Percentiles rank a stretch among this genome's conserved stretches.
Conservation (phyloP, 2,797 vertebrate species). For the Semaprochilodus insignis region DNA sequence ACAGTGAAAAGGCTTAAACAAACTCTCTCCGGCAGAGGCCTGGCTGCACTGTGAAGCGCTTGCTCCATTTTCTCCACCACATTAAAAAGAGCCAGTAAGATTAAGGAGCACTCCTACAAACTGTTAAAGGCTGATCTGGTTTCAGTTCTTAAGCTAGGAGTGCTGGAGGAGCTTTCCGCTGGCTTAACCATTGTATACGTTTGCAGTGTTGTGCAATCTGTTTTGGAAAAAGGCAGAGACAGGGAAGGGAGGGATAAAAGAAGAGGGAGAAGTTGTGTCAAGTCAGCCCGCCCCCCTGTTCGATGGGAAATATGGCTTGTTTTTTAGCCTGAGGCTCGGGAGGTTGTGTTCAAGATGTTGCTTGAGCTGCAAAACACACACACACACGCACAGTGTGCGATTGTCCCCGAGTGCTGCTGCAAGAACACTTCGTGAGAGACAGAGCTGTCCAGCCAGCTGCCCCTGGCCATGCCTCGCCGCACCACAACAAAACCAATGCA, state of each 20-base stretch:
- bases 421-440: neutral
- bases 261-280: constrained; percentile 20
- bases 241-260: neutral
- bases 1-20: neutral
- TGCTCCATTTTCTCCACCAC: neutral
- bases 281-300: constrained; percentile 23
- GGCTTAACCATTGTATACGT: constrained; percentile 54
- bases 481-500: constrained; percentile 67
- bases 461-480: constrained; percentile 66
- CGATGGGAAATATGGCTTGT: constrained; percentile 54
- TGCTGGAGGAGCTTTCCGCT: constrained; percentile 39
- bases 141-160: constrained; percentile 39
- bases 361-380: neutral
- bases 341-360: constrained; percentile 51
- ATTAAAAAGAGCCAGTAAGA: neutral
- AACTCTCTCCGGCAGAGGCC: neutral
- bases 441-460: constrained; percentile 46
- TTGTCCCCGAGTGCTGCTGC: neutral
- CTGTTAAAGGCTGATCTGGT: constrained; percentile 32
- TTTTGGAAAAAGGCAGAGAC: constrained; percentile 39
- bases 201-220: constrained; percentile 65
- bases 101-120: neutral
- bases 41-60: no score
- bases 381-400: constrained; percentile 41
- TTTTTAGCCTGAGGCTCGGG: constrained; percentile 56